A percentile compares a stretch with the other conserved stretches of the same genome.
Evolutionary conservation across 1,140 invertebrate species (phyloP).

Genomic region (Lysiphlebus fabarum): DNA sequence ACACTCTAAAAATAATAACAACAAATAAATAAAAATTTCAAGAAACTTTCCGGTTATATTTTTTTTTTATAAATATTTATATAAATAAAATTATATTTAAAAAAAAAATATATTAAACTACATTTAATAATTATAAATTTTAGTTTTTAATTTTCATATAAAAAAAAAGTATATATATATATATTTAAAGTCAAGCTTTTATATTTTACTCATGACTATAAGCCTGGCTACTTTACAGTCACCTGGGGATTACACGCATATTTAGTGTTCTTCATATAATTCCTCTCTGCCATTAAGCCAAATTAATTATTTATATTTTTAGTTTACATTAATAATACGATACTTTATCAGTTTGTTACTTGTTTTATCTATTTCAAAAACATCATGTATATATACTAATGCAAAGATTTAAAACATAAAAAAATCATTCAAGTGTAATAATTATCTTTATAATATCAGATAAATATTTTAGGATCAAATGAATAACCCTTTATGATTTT

Average conservation of each 20-base stretch:
- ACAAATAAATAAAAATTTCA: neutral
- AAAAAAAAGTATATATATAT: too few relatives aligned
- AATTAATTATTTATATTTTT: constrained; percentile 42
- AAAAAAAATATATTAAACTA: too few relatives aligned
- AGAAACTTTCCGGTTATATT: too few relatives aligned
- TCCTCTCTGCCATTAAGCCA: constrained; percentile 44
- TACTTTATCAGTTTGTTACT: constrained; percentile 5
- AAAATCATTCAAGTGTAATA: too few relatives aligned
- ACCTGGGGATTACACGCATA: constrained; percentile 38
- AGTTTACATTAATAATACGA: constrained; percentile 47
- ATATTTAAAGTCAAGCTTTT: constrained; percentile 7
- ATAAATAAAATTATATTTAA: constrained; percentile 4
- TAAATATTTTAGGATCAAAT: too few relatives aligned
- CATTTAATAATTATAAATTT: neutral
- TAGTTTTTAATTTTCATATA: neutral
- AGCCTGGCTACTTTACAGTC: constrained; percentile 36
- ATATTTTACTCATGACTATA: constrained; percentile 11
- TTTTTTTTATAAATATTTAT: too few relatives aligned
- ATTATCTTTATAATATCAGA: too few relatives aligned
- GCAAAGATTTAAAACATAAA: too few relatives aligned
- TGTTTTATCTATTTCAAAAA: too few relatives aligned
- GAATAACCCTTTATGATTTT: too few relatives aligned
- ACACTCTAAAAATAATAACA: neutral
- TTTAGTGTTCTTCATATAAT: constrained; percentile 35
- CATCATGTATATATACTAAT: too few relatives aligned